Evolutionary conservation across 2,888 invertebrate species (phyloP), one percentile per base, ranked within the genome.

Genomic region (Tridacna crocea): DNA sequence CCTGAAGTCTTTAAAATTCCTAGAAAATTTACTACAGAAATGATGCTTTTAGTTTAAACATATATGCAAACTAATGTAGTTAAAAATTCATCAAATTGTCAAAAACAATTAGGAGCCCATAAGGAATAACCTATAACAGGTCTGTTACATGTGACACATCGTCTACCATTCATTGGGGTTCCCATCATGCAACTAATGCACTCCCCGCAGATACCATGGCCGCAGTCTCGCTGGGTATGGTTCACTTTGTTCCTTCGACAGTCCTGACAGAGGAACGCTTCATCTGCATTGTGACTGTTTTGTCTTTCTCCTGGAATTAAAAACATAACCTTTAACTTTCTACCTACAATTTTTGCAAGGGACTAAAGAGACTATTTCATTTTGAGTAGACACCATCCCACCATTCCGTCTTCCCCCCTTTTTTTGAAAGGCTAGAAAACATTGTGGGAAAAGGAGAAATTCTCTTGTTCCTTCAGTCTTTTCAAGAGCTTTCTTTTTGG

Each of bases 201-300:
- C 22, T 11, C 10, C n/a, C 47, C 51, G 46, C 70, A 70, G 11
- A 70, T 70, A 12, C 51, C 51, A 70, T 70, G 70, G 2, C 70
- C 70, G 24, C 70, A 70, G 12, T 51, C 12, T 26, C 48, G 26
- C 70, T 70, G 70, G 2, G 51, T 48, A 24, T 70, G 70, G 13
- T 70, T 51, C 0, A 70, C 70, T 4, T 15, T 22, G 19, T 70
- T 48, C 15, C 0, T 24, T 13, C 51, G n/a, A 24, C 70, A 70
- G 24, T 48, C 70, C 13, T 12, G 47, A 51, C 70, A 70, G 1
- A 6, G 19, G 19, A 70, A 70, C 0, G 24, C n/a, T 47, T 70
- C 15, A 22, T n/a, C n/a, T 10, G 61, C 61, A 61, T 61, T 19
- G 58, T n/a, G 10, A 19, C 58, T 58, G 2, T 19, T n/a, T 19